Conservation (phyloP, 2,113 vertebrate genomes). For the Elanoides forficatus region DNA sequence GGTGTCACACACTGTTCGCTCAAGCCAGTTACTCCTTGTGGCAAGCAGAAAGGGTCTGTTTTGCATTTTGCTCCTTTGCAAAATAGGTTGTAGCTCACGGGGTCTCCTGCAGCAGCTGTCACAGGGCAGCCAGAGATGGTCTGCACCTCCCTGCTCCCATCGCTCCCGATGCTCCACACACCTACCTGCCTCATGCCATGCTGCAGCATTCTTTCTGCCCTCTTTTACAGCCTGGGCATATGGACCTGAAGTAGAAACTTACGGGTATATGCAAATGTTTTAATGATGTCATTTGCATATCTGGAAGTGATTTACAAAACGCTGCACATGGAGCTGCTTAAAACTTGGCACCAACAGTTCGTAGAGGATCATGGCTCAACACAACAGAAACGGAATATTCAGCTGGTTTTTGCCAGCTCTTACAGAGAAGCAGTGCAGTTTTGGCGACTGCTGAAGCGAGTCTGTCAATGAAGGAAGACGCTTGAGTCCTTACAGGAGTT, state of each 20-base stretch:
- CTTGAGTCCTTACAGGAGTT: neutral
- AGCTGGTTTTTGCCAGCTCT: constrained; percentile 61
- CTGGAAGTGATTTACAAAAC: constrained; percentile 65
- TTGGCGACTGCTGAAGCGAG: constrained; percentile 30
- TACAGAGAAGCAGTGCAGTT: neutral
- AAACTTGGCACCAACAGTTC: constrained; percentile 60
- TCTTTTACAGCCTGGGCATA: constrained; percentile 52
- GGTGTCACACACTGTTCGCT: neutral
- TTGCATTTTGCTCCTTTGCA: neutral
- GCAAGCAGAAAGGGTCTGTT: neutral
- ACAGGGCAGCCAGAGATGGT: neutral
- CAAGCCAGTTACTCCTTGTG: neutral
- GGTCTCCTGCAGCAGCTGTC: neutral
- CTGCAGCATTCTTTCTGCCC: constrained; percentile 26
- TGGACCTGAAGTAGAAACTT: constrained; percentile 49
- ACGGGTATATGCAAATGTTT: constrained; percentile 60
- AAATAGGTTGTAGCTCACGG: neutral
- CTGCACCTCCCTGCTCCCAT: neutral
- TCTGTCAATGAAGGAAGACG: constrained; percentile 40
- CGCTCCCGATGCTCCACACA: accelerated
- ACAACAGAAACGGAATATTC: constrained; percentile 58
- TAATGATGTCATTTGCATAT: constrained; percentile 68
- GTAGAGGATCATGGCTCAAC: constrained; percentile 51
- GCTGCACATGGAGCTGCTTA: constrained; percentile 62
- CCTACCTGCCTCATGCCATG: neutral